Evolutionary conservation across 1,140 invertebrate species (phyloP).

Genomic region (Varroa destructor): DNA sequence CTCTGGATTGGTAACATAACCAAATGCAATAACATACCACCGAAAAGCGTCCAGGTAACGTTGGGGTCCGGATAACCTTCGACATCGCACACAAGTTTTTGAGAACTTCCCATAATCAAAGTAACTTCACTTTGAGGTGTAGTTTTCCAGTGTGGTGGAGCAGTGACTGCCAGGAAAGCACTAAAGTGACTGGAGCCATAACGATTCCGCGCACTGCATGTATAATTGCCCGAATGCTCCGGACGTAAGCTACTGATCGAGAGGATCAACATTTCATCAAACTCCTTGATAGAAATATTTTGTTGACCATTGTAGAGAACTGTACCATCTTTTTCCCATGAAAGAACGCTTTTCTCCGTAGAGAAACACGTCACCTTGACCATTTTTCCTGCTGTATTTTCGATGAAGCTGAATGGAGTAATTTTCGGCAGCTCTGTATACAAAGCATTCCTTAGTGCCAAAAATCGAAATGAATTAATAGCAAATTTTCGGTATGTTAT

Average conservation of each 20-base stretch:
- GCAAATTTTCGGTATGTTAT: no score
- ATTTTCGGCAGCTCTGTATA: slow-evolving; percentile 4
- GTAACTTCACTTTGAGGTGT: neutral
- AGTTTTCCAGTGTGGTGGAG: slow-evolving; percentile 7
- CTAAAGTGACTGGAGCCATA: slow-evolving; percentile 2
- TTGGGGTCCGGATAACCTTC: neutral
- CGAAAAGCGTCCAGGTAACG: neutral
- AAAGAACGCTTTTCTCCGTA: neutral
- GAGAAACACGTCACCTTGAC: slow-evolving; percentile 15
- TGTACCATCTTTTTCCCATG: slow-evolving; percentile 5
- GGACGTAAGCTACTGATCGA: slow-evolving; percentile 26
- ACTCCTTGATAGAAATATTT: slow-evolving; percentile 1
- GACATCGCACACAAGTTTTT: neutral
- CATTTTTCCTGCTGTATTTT: neutral
- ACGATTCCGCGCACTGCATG: slow-evolving; percentile 23
- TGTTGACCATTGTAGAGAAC: neutral
- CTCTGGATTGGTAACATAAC: no score
- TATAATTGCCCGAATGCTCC: slow-evolving; percentile 31
- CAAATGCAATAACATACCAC: no score
- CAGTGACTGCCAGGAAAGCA: neutral
- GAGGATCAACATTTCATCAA: slow-evolving; percentile 10
- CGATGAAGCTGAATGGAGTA: slow-evolving; percentile 8
- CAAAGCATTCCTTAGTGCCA: neutral
- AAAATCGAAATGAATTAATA: no score
- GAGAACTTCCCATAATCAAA: neutral